phyloP scores from a whole-genome alignment of 2,797 vertebrate genomes.

The Glossophaga mutica region DNA sequence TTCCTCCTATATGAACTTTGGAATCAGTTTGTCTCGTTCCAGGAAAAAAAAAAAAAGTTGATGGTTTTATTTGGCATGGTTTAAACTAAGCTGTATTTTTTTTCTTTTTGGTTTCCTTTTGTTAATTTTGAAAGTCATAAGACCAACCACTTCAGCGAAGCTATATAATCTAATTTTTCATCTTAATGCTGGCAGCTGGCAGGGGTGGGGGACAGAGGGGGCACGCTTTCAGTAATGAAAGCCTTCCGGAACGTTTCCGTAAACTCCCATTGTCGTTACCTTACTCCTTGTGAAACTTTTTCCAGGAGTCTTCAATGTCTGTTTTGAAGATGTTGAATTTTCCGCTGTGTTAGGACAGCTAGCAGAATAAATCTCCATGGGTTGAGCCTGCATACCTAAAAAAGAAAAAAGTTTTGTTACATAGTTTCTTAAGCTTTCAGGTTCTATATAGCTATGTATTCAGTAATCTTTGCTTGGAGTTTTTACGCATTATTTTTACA shows the following conservation, averaged over 20 bases:
- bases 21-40: not conserved
- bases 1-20: not conserved
- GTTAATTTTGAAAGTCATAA: constrained; percentile 20
- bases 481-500: constrained; percentile 18
- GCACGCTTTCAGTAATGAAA: not conserved
- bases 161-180: constrained; percentile 24
- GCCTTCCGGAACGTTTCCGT: not conserved
- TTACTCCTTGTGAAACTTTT: constrained; percentile 84
- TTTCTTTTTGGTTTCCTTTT: not conserved
- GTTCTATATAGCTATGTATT: not conserved
- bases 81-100: not conserved
- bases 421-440: constrained; percentile 1
- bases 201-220: not conserved
- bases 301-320: constrained; percentile 61
- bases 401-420: constrained; percentile 10
- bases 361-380: constrained; percentile 13
- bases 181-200: not conserved
- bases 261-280: constrained; percentile 74
- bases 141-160: not conserved
- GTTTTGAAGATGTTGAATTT: constrained; percentile 54
- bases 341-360: not conserved
- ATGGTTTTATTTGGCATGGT: not conserved
- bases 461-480: not conserved
- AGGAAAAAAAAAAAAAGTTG: not conserved
- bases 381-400: constrained; percentile 70